A percentile compares a stretch with the other conserved stretches of the same genome.
Evolutionary conservation across 1,140 invertebrate species (phyloP).

Genomic region (Formica selysi): DNA sequence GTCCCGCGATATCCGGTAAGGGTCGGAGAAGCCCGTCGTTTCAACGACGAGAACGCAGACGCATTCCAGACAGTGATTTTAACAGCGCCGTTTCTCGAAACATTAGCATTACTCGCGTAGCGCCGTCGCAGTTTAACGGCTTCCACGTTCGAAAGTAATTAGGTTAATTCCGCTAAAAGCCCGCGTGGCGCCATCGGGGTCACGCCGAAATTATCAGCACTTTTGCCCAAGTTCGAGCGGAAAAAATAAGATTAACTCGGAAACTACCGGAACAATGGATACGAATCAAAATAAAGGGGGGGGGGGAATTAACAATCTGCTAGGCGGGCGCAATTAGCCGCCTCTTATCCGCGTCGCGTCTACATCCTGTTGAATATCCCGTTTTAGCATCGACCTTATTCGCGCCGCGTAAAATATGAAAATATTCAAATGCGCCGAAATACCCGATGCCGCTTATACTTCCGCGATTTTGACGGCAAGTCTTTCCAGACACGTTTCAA

Average conservation of each 20-base stretch:
- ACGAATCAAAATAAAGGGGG: conserved; percentile 35
- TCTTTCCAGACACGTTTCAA: conserved; percentile 53
- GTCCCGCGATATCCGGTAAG: not conserved
- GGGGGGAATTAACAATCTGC: conserved; percentile 40
- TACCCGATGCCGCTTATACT: not conserved
- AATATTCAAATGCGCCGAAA: conserved; percentile 36
- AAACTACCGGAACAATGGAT: conserved; percentile 23
- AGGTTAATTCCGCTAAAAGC: conserved; percentile 73
- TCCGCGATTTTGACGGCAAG: not conserved
- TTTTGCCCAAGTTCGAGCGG: conserved; percentile 25
- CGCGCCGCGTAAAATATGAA: conserved; percentile 33
- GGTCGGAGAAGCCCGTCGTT: conserved; percentile 57
- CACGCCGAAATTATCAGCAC: conserved; percentile 67
- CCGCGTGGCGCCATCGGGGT: conserved; percentile 44
- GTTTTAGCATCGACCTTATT: not conserved
- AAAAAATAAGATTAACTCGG: conserved; percentile 66
- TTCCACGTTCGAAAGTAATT: conserved; percentile 75
- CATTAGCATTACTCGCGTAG: conserved; percentile 70
- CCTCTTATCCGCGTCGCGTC: not conserved
- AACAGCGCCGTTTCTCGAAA: conserved; percentile 72
- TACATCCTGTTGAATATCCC: conserved; percentile 8
- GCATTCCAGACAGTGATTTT: conserved; percentile 77
- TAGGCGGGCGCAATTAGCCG: conserved; percentile 13
- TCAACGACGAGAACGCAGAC: conserved; percentile 58
- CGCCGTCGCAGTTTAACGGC: conserved; percentile 70